These are phyloP conservation scores for Aurelia aurita complex sp. Pacific DNA, from an alignment of 30 jellyfish, hydroid and myxozoan species.

Conservation along the genomic window DNA sequence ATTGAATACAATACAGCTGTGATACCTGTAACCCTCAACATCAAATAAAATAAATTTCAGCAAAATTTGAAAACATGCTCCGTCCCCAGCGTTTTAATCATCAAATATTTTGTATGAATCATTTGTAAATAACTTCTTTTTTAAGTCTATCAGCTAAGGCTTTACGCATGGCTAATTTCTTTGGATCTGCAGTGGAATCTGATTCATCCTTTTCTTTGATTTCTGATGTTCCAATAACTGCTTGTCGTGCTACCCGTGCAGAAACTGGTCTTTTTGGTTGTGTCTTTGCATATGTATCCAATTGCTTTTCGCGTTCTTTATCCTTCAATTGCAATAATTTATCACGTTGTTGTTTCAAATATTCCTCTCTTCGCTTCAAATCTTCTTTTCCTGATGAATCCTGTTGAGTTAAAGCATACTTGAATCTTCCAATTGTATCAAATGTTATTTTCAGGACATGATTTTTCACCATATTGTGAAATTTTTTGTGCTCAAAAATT, in stretches of 20 bases:
- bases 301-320: conserved; percentile 86
- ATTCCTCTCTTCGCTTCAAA: conserved; percentile 71
- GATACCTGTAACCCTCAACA: too few relatives aligned
- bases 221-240: conserved; percentile 46
- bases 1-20: too few relatives aligned
- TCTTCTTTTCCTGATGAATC: conserved; percentile 57
- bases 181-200: conserved; percentile 42
- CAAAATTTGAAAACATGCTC: too few relatives aligned
- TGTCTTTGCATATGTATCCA: conserved; percentile 58
- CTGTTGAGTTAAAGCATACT: not conserved
- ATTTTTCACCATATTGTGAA: too few relatives aligned
- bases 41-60: too few relatives aligned
- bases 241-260: conserved; percentile 88
- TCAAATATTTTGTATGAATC: not conserved
- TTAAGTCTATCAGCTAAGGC: conserved; percentile 92
- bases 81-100: too few relatives aligned
- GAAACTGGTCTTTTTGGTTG: conserved; percentile 82
- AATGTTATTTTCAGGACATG: too few relatives aligned
- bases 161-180: conserved; percentile 76
- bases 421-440: too few relatives aligned
- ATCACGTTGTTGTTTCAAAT: conserved; percentile 92
- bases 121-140: conserved; percentile 83
- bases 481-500: too few relatives aligned
- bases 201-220: conserved; percentile 1
- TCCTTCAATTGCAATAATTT: conserved; percentile 73